These are phyloP conservation scores for Barypeithes pellucidus DNA, from an alignment of 2,888 invertebrate genomes.

Conservation along the genomic window DNA sequence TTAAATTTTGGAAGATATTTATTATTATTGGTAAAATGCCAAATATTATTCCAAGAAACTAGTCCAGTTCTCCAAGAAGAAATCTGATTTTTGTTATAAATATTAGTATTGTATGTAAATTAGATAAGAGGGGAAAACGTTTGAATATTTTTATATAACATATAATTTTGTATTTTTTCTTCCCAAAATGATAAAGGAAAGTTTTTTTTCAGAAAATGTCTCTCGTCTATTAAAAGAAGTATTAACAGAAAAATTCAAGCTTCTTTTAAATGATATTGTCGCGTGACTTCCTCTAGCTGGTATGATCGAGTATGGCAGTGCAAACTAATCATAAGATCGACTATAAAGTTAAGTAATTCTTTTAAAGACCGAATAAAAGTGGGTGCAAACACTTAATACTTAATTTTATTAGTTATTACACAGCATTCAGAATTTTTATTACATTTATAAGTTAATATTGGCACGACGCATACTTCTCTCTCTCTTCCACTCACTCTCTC, in stretches of 20 bases:
- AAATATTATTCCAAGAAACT: no score
- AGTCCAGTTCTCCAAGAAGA: no score
- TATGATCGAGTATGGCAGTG: conserved; percentile 12
- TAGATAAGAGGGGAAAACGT: no score
- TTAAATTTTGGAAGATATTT: no score
- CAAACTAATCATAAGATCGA: conserved; percentile 19
- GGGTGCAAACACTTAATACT: conserved; percentile 69
- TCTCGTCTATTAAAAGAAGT: no score
- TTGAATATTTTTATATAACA: no score
- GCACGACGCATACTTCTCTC: conserved; percentile 66
- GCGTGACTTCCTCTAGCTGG: not conserved
- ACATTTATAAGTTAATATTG: conserved; percentile 70
- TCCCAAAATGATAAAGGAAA: no score
- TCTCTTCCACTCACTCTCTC: conserved; percentile 43
- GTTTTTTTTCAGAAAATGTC: no score
- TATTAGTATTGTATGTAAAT: no score
- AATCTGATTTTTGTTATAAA: no score
- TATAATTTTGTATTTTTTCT: no score
- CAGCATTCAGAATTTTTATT: conserved; percentile 70
- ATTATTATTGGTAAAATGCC: no score
- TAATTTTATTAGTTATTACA: conserved; percentile 64
- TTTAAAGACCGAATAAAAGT: conserved; percentile 36
- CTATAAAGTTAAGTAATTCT: conserved; percentile 33
- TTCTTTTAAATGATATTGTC: not conserved
- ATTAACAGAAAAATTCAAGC: conserved; percentile 18